Conservation (phyloP, 2,888 invertebrate species). For the Caenorhabditis sp. region DNA sequence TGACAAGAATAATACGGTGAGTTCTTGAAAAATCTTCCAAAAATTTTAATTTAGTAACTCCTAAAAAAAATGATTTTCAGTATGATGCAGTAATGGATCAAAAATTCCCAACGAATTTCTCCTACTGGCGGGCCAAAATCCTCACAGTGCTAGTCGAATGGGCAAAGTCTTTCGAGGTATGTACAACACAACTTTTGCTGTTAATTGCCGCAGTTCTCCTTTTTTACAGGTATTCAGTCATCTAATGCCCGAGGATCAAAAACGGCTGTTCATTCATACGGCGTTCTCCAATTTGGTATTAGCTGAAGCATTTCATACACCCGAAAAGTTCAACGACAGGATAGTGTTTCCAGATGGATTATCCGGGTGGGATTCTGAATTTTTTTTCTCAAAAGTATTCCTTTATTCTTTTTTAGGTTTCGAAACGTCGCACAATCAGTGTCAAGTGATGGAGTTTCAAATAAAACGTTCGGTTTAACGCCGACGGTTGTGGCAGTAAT, state of each 20-base stretch:
- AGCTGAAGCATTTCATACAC: conserved; percentile 82
- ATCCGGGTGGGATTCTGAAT: conserved; percentile 65
- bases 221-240: conserved; percentile 72
- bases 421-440: conserved; percentile 75
- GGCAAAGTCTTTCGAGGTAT: conserved; percentile 81
- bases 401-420: conserved; percentile 70
- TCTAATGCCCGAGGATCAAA: conserved; percentile 71
- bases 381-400: neutral
- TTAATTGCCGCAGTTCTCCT: neutral
- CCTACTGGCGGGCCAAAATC: conserved; percentile 82
- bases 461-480: conserved; percentile 75
- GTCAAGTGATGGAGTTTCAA: conserved; percentile 53
- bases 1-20: conserved; percentile 65
- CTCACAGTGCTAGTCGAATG: conserved; percentile 81
- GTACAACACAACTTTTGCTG: neutral
- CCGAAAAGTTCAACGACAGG: conserved; percentile 79
- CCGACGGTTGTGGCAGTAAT: conserved; percentile 83
- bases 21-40: too few species aligned
- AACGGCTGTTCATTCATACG: conserved; percentile 77
- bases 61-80: conserved; percentile 40
- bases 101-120: conserved; percentile 75
- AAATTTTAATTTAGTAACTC: neutral
- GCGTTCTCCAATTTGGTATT: conserved; percentile 81
- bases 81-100: conserved; percentile 66
- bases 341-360: conserved; percentile 82